Evolutionary conservation across 2,797 vertebrate species (phyloP).

Genomic region (Helostoma temminkii): DNA sequence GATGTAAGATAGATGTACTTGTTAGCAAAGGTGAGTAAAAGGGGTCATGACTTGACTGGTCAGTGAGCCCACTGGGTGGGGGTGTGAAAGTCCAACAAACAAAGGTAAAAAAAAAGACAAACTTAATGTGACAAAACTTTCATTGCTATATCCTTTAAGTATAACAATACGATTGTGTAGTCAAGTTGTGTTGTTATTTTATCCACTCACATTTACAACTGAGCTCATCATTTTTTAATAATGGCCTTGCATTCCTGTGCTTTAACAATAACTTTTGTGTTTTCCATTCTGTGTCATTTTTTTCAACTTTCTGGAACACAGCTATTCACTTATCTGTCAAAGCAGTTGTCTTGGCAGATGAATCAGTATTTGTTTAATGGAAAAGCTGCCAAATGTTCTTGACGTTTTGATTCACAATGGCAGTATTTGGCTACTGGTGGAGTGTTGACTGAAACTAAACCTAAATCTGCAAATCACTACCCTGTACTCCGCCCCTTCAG

Average conservation of each 20-base stretch:
- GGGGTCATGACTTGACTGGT: constrained; percentile 69
- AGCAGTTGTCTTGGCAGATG: constrained; percentile 22
- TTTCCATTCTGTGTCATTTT: constrained; percentile 26
- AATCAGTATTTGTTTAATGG: constrained; percentile 46
- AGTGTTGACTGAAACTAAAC: constrained; percentile 17
- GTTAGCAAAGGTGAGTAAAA: constrained; percentile 74
- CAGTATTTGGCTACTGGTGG: constrained; percentile 23
- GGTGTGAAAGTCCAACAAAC: constrained; percentile 59
- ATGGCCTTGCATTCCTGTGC: neutral
- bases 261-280: constrained; percentile 20
- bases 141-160: constrained; percentile 31
- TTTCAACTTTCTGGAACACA: constrained; percentile 31
- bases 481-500: neutral
- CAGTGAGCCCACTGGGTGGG: constrained; percentile 48
- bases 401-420: constrained; percentile 40
- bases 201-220: neutral
- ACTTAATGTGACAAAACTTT: constrained; percentile 11
- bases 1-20: constrained; percentile 77
- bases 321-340: constrained; percentile 41
- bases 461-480: constrained; percentile 13
- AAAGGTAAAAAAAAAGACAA: constrained; percentile 25
- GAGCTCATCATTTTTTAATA: constrained; percentile 2
- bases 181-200: neutral
- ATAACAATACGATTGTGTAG: neutral
- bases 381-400: constrained; percentile 33